phyloP scores from a whole-genome alignment of 2,113 vertebrate genomes.

The Narcine bancroftii region DNA sequence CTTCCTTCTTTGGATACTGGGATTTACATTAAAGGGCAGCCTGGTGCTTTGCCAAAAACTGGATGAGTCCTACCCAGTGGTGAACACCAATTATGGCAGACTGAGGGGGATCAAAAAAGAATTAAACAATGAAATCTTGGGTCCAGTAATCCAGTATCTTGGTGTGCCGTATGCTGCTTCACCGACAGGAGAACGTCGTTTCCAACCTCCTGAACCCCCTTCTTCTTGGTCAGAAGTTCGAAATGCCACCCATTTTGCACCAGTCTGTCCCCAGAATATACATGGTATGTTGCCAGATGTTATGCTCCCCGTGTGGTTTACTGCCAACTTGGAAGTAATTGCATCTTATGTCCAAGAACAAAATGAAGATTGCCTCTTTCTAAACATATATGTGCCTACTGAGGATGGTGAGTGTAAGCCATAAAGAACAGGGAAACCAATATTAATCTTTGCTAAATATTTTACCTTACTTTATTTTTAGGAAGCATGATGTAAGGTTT shows the following conservation, averaged over 20 bases:
- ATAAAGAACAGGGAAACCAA: slow-evolving; percentile 56
- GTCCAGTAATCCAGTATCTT: slow-evolving; percentile 91
- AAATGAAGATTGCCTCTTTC: slow-evolving; percentile 95
- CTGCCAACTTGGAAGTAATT: slow-evolving; percentile 92
- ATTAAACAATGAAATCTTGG: slow-evolving; percentile 95
- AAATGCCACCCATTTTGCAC: slow-evolving; percentile 89
- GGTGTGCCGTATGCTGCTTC: slow-evolving; percentile 92
- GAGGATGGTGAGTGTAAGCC: slow-evolving; percentile 96
- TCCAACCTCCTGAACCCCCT: slow-evolving; percentile 88
- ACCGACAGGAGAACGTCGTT: slow-evolving; percentile 83
- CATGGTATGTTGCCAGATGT: slow-evolving; percentile 93
- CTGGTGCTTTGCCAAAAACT: slow-evolving; percentile 72
- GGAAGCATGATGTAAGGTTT: slow-evolving; percentile 71
- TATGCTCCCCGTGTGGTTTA: slow-evolving; percentile 99
- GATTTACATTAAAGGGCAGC: slow-evolving; percentile 63
- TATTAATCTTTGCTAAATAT: slow-evolving; percentile 51
- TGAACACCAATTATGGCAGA: slow-evolving; percentile 79
- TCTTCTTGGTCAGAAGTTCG: slow-evolving; percentile 78
- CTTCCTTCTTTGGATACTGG: slow-evolving; percentile 60
- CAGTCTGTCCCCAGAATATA: slow-evolving; percentile 94
- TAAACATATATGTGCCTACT: slow-evolving; percentile 97
- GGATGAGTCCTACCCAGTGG: slow-evolving; percentile 85
- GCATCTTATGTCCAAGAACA: slow-evolving; percentile 94
- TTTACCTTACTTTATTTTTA: slow-evolving; percentile 43
- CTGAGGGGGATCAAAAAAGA: slow-evolving; percentile 93